Conservation (phyloP, 1,140 invertebrate genomes). For the Diachasmimorpha longicaudata region DNA sequence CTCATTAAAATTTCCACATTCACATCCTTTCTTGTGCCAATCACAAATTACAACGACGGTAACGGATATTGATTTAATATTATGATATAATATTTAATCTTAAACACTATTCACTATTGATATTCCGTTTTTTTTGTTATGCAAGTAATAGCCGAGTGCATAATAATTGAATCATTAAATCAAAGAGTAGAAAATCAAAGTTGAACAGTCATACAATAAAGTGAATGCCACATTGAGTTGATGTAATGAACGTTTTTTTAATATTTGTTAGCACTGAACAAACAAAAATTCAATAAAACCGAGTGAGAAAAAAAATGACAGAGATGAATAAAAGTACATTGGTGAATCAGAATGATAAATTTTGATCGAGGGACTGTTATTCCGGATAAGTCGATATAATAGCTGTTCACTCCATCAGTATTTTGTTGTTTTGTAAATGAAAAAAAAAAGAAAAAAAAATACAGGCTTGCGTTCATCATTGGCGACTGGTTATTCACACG, state of each 20-base stretch:
- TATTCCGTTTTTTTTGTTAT: slow-evolving; percentile 19
- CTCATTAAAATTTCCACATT: slow-evolving; percentile 1
- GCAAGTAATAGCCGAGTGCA: slow-evolving; percentile 26
- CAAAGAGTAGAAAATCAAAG: neutral
- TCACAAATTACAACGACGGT: slow-evolving; percentile 43
- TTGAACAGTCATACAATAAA: neutral
- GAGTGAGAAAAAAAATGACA: slow-evolving; percentile 23
- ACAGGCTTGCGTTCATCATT: slow-evolving; percentile 40
- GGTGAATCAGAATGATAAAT: slow-evolving; percentile 21
- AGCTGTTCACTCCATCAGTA: neutral
- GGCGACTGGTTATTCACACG: slow-evolving; percentile 28
- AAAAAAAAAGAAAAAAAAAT: slow-evolving; percentile 4
- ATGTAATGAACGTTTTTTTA: slow-evolving; percentile 16
- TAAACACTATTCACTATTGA: slow-evolving; percentile 22
- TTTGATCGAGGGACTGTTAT: slow-evolving; percentile 21
- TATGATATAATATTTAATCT: slow-evolving; percentile 30
- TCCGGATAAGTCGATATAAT: neutral
- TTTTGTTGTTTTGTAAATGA: neutral
- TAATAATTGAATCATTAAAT: slow-evolving; percentile 7
- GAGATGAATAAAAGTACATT: slow-evolving; percentile 1
- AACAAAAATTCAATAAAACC: slow-evolving; percentile 8
- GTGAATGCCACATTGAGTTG: slow-evolving; percentile 5
- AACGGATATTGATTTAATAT: slow-evolving; percentile 34
- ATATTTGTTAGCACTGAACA: slow-evolving; percentile 10
- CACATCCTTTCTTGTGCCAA: slow-evolving; percentile 24